These are phyloP conservation scores for Liolophura sinensis DNA, from an alignment of 1,140 invertebrate genomes.

Conservation along the genomic window DNA sequence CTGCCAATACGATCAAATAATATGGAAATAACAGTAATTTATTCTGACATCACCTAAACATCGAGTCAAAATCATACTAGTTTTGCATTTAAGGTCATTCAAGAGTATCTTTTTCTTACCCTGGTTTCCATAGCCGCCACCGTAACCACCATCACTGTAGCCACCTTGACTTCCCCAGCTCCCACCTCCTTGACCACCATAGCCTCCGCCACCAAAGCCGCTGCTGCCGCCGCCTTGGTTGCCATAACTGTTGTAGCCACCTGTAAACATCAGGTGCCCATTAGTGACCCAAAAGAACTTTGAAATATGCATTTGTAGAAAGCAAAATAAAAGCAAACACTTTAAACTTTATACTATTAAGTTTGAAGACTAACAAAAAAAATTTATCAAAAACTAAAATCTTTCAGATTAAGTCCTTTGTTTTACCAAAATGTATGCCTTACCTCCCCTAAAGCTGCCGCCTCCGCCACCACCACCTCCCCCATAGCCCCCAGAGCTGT, in stretches of 20 bases:
- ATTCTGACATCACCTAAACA: no score
- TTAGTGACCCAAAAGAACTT: background rate
- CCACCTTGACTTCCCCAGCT: slow-evolving; percentile 9
- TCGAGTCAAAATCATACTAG: no score
- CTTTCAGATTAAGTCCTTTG: no score
- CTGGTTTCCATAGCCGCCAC: slow-evolving; percentile 15
- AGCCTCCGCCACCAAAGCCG: slow-evolving; percentile 13
- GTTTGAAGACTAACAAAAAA: no score
- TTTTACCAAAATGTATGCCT: background rate
- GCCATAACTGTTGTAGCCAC: slow-evolving; percentile 24
- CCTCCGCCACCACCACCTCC: slow-evolving; percentile 18
- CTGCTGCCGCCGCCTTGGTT: slow-evolving; percentile 16
- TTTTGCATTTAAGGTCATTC: no score
- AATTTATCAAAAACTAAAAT: no score
- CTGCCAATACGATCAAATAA: no score
- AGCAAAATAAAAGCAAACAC: no score
- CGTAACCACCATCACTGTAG: slow-evolving; percentile 18
- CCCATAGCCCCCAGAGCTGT: slow-evolving; percentile 22
- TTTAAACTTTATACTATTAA: no score
- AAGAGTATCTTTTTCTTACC: no score
- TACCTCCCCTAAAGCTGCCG: slow-evolving; percentile 10
- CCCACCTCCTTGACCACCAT: slow-evolving; percentile 29
- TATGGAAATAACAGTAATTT: no score
- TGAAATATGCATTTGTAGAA: background rate
- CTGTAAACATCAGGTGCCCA: slow-evolving; percentile 8